Percentiles rank a stretch among this genome's conserved stretches.
Conservation (phyloP, 1,140 invertebrate species). For the Drosophila punjabiensis region DNA sequence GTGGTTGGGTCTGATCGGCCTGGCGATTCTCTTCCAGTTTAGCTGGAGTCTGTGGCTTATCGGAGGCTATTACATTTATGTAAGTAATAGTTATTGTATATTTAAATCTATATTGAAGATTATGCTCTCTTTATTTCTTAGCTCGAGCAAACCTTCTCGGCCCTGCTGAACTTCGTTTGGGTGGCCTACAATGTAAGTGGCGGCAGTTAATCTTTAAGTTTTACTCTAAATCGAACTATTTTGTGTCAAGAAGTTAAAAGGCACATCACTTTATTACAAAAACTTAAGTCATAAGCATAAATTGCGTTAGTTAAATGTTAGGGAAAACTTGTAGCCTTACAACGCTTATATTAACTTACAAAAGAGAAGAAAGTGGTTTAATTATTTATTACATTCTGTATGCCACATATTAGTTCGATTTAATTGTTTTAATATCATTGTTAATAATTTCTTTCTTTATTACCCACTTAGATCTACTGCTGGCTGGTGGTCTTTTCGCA, state of each 20-base stretch:
- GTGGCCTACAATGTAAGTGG: constrained; percentile 92
- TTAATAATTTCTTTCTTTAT: not conserved
- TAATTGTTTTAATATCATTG: not conserved
- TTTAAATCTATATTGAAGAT: not conserved
- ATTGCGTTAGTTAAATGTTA: no score
- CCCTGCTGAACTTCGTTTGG: constrained; percentile 92
- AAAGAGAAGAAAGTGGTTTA: no score
- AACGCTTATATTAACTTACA: no score
- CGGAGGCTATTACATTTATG: constrained; percentile 95
- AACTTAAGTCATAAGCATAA: not conserved
- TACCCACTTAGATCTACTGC: constrained; percentile 91
- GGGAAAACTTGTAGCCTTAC: no score
- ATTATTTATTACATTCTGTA: not conserved
- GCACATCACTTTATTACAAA: not conserved
- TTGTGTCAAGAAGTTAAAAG: not conserved
- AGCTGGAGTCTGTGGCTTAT: constrained; percentile 93
- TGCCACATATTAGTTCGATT: not conserved
- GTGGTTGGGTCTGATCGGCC: constrained; percentile 90
- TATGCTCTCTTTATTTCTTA: constrained; percentile 82
- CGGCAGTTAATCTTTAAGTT: not conserved
- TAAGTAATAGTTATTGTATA: constrained; percentile 86
- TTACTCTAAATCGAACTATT: not conserved
- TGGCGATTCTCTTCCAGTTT: constrained; percentile 91
- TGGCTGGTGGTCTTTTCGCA: constrained; percentile 94
- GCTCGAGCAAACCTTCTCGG: constrained; percentile 91